These are phyloP conservation scores for Austrofundulus limnaeus DNA, from an alignment of 2,113 vertebrate species.

Conservation along the genomic window DNA sequence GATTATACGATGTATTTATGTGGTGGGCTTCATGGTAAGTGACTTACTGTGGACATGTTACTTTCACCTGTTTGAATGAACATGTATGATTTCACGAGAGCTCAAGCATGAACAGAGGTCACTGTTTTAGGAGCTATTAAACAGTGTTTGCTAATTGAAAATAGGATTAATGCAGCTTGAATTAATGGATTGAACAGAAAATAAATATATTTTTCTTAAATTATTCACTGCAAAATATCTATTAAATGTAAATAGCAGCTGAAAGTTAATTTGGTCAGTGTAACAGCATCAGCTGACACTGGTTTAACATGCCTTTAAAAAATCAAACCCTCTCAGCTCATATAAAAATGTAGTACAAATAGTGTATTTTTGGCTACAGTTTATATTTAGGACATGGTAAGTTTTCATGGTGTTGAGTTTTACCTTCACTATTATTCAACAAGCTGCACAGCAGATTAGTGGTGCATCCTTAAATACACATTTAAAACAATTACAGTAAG, in stretches of 20 bases:
- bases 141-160: too few relatives aligned
- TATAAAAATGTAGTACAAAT: too few relatives aligned
- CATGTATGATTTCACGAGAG: not conserved
- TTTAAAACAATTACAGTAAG: too few relatives aligned
- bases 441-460: not conserved
- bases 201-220: too few relatives aligned
- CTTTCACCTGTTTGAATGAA: not conserved
- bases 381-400: not conserved
- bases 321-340: too few relatives aligned
- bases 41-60: not conserved
- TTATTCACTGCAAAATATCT: too few relatives aligned
- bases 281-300: not conserved
- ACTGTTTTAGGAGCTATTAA: too few relatives aligned
- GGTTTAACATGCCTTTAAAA: not conserved
- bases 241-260: too few relatives aligned
- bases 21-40: conserved; percentile 85
- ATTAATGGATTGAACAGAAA: too few relatives aligned
- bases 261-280: too few relatives aligned
- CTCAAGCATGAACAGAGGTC: not conserved
- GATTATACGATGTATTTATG: conserved; percentile 77
- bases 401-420: not conserved
- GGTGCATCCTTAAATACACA: too few relatives aligned
- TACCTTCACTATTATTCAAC: not conserved
- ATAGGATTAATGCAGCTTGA: too few relatives aligned
- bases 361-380: not conserved